These are phyloP conservation scores for Elysia crispata DNA, from an alignment of 2,888 invertebrate genomes.

Conservation along the genomic window DNA sequence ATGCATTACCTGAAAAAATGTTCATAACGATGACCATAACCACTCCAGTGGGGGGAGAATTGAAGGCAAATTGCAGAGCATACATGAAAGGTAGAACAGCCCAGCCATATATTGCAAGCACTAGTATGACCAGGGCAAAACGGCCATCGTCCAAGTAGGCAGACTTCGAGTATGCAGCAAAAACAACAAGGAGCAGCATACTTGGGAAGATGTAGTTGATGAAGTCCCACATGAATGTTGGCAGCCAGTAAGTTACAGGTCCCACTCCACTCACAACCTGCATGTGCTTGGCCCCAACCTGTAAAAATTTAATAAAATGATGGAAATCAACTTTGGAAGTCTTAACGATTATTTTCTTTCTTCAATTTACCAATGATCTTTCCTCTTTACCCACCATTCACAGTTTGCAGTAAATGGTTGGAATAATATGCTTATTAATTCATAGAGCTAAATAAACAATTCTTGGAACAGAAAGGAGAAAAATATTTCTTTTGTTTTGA, in stretches of 20 bases:
- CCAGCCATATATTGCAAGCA: conserved; percentile 85
- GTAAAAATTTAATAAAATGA: no score
- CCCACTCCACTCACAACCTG: conserved; percentile 74
- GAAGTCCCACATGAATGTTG: conserved; percentile 84
- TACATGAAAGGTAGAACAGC: conserved; percentile 87
- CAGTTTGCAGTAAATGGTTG: no score
- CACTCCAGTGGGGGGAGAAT: conserved; percentile 86
- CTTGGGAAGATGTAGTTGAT: conserved; percentile 82
- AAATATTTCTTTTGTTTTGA: no score
- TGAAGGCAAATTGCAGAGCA: conserved; percentile 84
- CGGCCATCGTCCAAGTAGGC: conserved; percentile 79
- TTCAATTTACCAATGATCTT: no score
- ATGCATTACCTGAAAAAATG: conserved; percentile 82
- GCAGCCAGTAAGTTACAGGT: conserved; percentile 83
- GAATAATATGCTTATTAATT: no score
- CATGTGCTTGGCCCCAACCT: conserved; percentile 68
- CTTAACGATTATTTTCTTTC: no score
- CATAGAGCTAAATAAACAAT: no score
- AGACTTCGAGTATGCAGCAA: conserved; percentile 83
- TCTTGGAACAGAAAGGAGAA: no score
- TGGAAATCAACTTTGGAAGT: no score
- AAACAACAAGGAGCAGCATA: conserved; percentile 81
- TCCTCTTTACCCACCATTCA: no score
- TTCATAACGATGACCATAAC: conserved; percentile 85
- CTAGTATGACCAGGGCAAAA: conserved; percentile 79